Evolutionary conservation across 2,797 vertebrate genomes (phyloP).

Genomic region (Lepus townsendii): DNA sequence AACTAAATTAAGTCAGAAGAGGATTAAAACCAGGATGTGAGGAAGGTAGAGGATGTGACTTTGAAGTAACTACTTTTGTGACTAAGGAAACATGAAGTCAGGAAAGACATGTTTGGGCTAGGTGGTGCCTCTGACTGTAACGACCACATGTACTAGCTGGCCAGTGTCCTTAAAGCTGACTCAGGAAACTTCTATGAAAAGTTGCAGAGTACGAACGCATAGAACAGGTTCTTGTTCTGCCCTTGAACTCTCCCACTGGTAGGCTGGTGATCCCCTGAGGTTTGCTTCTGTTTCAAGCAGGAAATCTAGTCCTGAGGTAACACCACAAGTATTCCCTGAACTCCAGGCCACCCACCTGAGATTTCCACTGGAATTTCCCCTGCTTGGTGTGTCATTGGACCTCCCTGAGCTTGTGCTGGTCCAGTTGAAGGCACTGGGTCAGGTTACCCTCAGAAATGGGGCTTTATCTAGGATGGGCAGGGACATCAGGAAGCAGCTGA

Average conservation of each 20-base stretch:
- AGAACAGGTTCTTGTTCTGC: constrained; percentile 93
- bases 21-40: background rate
- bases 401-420: constrained; percentile 95
- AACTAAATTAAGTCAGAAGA: constrained; percentile 21
- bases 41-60: constrained; percentile 68
- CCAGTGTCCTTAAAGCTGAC: constrained; percentile 93
- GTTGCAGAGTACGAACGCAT: constrained; percentile 94
- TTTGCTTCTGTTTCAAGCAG: constrained; percentile 96
- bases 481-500: constrained; percentile 95
- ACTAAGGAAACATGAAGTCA: constrained; percentile 79
- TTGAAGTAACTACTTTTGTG: constrained; percentile 84
- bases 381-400: constrained; percentile 93
- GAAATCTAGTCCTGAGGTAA: constrained; percentile 90
- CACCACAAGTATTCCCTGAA: constrained; percentile 85
- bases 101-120: constrained; percentile 82
- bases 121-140: constrained; percentile 93
- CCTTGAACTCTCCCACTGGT: constrained; percentile 90
- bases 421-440: constrained; percentile 93
- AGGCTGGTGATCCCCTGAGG: constrained; percentile 94
- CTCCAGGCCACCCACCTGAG: background rate
- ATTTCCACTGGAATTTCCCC: constrained; percentile 91
- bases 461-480: constrained; percentile 95
- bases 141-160: constrained; percentile 94
- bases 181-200: constrained; percentile 95
- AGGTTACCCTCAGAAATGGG: constrained; percentile 87